These are phyloP conservation scores for Harlomillsia oculata DNA, from an alignment of 1,140 invertebrate species.

Conservation along the genomic window DNA sequence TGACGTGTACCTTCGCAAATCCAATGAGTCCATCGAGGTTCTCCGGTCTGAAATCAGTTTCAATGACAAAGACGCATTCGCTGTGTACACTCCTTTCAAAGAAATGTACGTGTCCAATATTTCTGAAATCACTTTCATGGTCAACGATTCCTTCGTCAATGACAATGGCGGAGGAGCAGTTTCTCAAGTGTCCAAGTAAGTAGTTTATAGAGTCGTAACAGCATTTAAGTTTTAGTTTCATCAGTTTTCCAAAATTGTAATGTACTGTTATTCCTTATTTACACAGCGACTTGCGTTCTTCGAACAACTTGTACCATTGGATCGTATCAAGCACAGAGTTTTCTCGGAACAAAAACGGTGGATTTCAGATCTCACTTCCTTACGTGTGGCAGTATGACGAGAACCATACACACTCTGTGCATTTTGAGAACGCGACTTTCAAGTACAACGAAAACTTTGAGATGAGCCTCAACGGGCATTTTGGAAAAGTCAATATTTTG, in stretches of 20 bases:
- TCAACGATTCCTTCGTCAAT: constrained; percentile 71
- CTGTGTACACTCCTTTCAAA: constrained; percentile 71
- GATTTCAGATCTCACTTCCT: constrained; percentile 73
- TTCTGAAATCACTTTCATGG: constrained; percentile 70
- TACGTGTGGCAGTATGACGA: constrained; percentile 93
- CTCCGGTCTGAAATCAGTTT: constrained; percentile 67
- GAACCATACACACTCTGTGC: constrained; percentile 82
- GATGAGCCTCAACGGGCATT: constrained; percentile 81
- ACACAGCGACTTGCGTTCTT: constrained; percentile 71
- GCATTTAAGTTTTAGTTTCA: too few species aligned
- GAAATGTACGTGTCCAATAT: constrained; percentile 70
- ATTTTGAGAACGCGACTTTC: constrained; percentile 77
- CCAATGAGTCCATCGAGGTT: constrained; percentile 75
- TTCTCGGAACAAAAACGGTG: constrained; percentile 69
- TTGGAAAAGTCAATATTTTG: constrained; percentile 63
- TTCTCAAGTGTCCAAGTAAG: constrained; percentile 52
- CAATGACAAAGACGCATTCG: constrained; percentile 67
- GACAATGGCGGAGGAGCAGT: constrained; percentile 76
- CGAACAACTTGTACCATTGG: constrained; percentile 92
- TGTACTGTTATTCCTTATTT: neutral
- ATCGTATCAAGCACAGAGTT: constrained; percentile 76
- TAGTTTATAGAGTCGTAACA: neutral
- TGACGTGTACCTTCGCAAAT: constrained; percentile 72
- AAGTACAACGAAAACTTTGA: constrained; percentile 73
- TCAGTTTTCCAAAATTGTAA: neutral